Evolutionary conservation across 1,140 invertebrate species (phyloP), one percentile per base, ranked within the genome.

Genomic region (Drosophila nigrodunni): DNA sequence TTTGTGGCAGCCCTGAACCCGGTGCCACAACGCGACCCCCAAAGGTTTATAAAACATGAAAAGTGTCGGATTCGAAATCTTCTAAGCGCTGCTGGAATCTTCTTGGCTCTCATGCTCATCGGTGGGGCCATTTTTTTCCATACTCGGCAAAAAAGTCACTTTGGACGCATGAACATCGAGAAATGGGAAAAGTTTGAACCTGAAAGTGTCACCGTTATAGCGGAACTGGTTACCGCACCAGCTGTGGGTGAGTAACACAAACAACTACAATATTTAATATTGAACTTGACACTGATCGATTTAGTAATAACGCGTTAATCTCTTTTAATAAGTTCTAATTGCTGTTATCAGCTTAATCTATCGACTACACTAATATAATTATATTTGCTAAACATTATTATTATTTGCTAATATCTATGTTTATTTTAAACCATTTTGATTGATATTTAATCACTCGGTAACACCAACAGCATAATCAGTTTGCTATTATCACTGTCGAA

Each of bases 81-180:
- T 8, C 15, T 88, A 7, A 89, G 77, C 76, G 62, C 59, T 34
- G 57, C 35, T 15, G 78, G 49, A 35, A 75, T 89, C 54, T 57
- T 70, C 54, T 3, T 80, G 5, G 70, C 77, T 3, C 61, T 88
- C 49, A 13, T 89, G 61, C 80, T 91, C 21, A 70, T 91, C 52
- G 35, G 75, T 7, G 89, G 65, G 15, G 80, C 89, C 46, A 87
- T 91, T 67, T 82, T 74, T 37, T 61, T 91, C 71, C 89, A 91
- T 54, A 54, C 83, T 47, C 68, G 34, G 13, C 89, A 91, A 47
- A 81, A 83, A 54, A 47, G 61, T 59, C 89, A 82, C 80, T 72
- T 89, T 43, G 89, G 89, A 11, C 82, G 89, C 7, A 50, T 91
- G 61, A 52, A 82, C 25, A 59, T 59, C n/a, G 30, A 66, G 11